phyloP scores from a whole-genome alignment of 2,113 vertebrate species.

The Oreotrochilus melanogaster region DNA sequence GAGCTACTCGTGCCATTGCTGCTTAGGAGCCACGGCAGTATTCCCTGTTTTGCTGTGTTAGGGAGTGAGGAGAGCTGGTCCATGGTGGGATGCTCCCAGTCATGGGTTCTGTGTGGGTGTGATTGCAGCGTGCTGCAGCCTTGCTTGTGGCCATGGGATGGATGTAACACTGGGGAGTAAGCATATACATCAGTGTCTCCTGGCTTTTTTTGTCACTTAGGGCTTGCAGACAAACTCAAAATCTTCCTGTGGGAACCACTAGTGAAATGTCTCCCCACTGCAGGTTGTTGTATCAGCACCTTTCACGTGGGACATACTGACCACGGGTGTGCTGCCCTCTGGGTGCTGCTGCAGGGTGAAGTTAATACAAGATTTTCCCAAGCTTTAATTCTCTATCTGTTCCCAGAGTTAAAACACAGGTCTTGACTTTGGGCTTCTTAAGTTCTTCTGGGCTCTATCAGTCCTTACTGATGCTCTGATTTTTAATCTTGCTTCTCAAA shows the following conservation, averaged over 20 bases:
- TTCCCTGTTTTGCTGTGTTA: background rate
- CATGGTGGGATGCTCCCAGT: rapidly evolving
- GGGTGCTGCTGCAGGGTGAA: background rate
- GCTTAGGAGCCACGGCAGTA: rapidly evolving
- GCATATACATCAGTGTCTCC: rapidly evolving
- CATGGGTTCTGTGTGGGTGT: rapidly evolving
- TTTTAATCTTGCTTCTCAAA: background rate
- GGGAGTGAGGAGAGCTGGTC: background rate
- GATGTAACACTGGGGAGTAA: rapidly evolving
- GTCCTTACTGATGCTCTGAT: background rate
- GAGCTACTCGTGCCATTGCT: rapidly evolving
- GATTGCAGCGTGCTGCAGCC: rapidly evolving
- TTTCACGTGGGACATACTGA: rapidly evolving
- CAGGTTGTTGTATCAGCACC: background rate
- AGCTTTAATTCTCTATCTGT: background rate
- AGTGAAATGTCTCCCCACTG: rapidly evolving
- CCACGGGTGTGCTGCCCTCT: rapidly evolving
- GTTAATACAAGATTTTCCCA: background rate
- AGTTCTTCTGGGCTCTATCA: background rate
- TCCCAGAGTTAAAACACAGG: background rate
- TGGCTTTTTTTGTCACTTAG: background rate
- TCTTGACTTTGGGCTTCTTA: background rate
- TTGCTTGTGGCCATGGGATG: rapidly evolving
- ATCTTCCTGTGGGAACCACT: rapidly evolving
- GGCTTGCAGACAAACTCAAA: background rate